Conservation (phyloP, 2,797 vertebrate genomes). For the Phalanger gymnotis region DNA sequence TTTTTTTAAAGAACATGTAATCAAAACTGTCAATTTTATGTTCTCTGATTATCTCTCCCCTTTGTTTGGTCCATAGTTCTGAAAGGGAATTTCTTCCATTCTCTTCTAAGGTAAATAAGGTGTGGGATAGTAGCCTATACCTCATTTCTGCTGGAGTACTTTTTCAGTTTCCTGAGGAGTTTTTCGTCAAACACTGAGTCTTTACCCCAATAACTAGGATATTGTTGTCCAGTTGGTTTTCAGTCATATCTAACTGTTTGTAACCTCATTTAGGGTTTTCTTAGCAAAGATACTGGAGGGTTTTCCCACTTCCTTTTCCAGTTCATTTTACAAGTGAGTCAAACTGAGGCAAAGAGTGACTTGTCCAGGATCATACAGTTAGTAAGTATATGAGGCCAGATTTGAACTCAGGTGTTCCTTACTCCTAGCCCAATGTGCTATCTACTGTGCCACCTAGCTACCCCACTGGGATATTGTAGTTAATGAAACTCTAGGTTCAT, state of each 20-base stretch:
- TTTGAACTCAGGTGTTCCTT: not conserved
- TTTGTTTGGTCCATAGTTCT: not conserved
- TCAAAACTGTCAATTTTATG: not conserved
- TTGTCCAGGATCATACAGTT: not conserved
- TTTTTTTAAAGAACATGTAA: not conserved
- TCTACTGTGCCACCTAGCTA: not conserved
- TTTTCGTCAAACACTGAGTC: not conserved
- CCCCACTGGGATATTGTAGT: not conserved
- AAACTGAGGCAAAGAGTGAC: not conserved
- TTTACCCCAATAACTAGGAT: not conserved
- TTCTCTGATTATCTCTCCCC: not conserved
- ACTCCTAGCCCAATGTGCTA: not conserved
- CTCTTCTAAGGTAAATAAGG: not conserved
- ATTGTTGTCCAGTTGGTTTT: not conserved
- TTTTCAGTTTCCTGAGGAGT: not conserved
- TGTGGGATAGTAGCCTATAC: accelerated
- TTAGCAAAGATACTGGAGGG: not conserved
- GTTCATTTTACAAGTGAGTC: not conserved
- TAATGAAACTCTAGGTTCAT: not conserved
- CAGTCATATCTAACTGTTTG: not conserved
- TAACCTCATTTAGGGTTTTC: not conserved
- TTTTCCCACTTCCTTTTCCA: not conserved
- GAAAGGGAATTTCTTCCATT: not conserved
- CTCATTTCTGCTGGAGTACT: not conserved
- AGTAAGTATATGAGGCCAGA: not conserved